Conservation (phyloP, 1,140 invertebrate species). For the Zaprionus kolodkinae region DNA sequence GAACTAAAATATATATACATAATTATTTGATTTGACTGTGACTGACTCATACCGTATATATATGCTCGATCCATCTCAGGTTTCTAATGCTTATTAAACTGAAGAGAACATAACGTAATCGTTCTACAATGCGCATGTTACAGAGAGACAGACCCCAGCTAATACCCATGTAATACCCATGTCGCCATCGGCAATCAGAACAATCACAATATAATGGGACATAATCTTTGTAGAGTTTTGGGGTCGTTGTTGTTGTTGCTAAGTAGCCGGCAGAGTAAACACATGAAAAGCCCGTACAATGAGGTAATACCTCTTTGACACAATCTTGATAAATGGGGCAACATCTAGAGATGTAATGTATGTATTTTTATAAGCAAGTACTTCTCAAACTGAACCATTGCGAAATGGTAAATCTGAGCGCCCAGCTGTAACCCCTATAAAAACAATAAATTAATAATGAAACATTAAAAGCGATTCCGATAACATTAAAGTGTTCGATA, state of each 20-base stretch:
- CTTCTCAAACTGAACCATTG: neutral
- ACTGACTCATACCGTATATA: no score
- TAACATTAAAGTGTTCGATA: neutral
- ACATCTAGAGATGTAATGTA: neutral
- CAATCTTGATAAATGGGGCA: slow-evolving; percentile 47
- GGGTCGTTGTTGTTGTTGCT: slow-evolving; percentile 1
- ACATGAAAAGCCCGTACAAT: slow-evolving; percentile 26
- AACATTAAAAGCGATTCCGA: neutral
- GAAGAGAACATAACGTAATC: no score
- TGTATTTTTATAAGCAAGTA: neutral
- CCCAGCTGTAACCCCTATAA: neutral
- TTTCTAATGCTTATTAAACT: no score
- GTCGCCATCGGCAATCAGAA: slow-evolving; percentile 14
- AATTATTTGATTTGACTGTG: no score
- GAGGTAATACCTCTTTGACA: slow-evolving; percentile 45
- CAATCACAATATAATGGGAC: slow-evolving; percentile 33
- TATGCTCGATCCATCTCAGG: no score
- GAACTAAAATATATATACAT: no score
- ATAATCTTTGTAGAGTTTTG: slow-evolving; percentile 24
- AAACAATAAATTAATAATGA: neutral
- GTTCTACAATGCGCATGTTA: neutral
- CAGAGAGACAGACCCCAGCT: neutral
- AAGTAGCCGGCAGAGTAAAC: slow-evolving; percentile 26
- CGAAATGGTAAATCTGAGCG: neutral
- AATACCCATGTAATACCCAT: slow-evolving; percentile 26